Percentiles rank a stretch among this genome's conserved stretches.
Conservation (phyloP, 2,113 vertebrate genomes). For the Etheostoma cragini region DNA sequence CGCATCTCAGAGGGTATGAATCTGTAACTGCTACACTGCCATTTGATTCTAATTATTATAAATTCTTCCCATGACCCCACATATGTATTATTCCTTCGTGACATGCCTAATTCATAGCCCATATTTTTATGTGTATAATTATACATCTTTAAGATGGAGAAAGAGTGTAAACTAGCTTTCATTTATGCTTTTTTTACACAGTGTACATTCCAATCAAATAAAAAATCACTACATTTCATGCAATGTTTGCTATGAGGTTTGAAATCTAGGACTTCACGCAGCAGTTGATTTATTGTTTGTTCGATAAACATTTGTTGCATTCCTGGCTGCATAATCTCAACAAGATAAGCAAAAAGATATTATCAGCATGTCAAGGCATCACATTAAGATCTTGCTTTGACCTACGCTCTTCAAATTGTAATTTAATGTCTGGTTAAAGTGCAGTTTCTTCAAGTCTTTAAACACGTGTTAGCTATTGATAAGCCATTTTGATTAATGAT, state of each 20-base stretch:
- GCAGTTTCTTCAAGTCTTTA: neutral
- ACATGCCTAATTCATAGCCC: neutral
- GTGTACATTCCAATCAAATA: neutral
- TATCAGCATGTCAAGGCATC: neutral
- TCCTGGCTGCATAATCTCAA: neutral
- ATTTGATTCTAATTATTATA: neutral
- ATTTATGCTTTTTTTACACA: neutral
- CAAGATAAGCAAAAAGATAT: constrained; percentile 25
- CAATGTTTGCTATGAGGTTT: neutral
- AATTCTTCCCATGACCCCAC: neutral
- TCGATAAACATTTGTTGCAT: constrained; percentile 13
- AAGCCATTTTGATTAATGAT: constrained; percentile 2
- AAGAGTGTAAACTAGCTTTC: neutral
- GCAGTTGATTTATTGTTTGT: constrained; percentile 1
- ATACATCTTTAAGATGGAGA: neutral
- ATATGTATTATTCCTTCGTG: neutral
- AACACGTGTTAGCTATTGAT: neutral
- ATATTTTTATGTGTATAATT: neutral
- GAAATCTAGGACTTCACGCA: neutral
- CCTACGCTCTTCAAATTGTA: neutral
- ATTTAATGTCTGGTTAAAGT: neutral
- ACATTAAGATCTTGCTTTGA: neutral
- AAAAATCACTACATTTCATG: neutral
- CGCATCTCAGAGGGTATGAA: constrained; percentile 86
- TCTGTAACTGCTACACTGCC: neutral